Percentiles rank a stretch among this genome's conserved stretches.
Conservation (phyloP, 2,888 invertebrate species). For the Crematogaster levior region DNA sequence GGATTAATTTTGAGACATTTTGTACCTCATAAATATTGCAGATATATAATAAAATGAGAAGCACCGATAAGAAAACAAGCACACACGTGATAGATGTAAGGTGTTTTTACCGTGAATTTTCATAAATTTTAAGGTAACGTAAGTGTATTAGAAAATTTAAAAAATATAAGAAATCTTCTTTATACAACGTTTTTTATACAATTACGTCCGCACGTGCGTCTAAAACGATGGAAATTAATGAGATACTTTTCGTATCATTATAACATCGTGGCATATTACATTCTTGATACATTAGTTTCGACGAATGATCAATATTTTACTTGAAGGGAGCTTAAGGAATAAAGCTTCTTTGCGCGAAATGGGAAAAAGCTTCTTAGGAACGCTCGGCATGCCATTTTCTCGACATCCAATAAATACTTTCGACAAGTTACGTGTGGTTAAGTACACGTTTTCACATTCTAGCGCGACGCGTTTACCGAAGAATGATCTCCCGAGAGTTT, state of each 20-base stretch:
- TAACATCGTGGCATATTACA: not conserved
- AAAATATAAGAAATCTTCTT: not conserved
- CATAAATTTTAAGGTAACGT: not conserved
- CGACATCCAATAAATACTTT: conserved; percentile 46
- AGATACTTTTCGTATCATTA: not conserved
- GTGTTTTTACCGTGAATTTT: conserved; percentile 36
- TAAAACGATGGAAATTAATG: not conserved
- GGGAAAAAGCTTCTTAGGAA: conserved; percentile 25
- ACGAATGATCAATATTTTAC: conserved; percentile 23
- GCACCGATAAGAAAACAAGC: not conserved
- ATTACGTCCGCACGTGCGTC: not conserved
- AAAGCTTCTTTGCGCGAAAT: conserved; percentile 30
- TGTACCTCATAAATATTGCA: conserved; percentile 39
- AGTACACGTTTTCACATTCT: conserved; percentile 51
- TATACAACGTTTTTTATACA: not conserved
- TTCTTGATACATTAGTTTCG: not conserved
- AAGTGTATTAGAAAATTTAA: not conserved
- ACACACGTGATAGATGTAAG: not conserved
- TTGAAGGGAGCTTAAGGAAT: conserved; percentile 9
- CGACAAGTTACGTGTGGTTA: conserved; percentile 44
- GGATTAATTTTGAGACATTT: conserved; percentile 38
- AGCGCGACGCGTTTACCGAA: conserved; percentile 19
- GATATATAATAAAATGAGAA: not conserved
- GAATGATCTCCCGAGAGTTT: conserved; percentile 53
- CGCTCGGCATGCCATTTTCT: conserved; percentile 20